phyloP scores from a whole-genome alignment of 2,888 invertebrate species.

The Drosophila fungiperda region DNA sequence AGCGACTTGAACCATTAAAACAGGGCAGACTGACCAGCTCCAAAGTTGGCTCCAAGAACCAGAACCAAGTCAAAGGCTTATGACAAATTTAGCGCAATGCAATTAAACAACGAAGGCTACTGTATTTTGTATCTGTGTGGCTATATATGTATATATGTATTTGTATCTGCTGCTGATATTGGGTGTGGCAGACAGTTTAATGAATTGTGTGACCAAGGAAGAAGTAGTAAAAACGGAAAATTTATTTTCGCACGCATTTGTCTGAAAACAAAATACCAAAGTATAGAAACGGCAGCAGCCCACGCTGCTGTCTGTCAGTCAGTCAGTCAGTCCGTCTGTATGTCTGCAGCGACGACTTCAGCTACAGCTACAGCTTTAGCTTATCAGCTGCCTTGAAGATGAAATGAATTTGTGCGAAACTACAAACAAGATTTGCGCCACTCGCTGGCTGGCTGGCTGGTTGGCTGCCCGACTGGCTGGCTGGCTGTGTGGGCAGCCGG shows the following conservation, averaged over 20 bases:
- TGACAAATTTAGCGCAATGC: conserved; percentile 76
- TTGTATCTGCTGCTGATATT: conserved; percentile 25
- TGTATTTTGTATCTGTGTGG: conserved; percentile 27
- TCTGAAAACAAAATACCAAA: conserved; percentile 41
- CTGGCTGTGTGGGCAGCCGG: conserved; percentile 68
- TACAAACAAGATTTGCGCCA: conserved; percentile 72
- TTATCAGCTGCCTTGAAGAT: conserved; percentile 70
- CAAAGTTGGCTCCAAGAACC: conserved; percentile 4
- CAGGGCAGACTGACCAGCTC: neutral
- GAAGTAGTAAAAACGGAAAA: conserved; percentile 38
- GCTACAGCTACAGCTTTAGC: conserved; percentile 29
- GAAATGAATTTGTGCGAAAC: conserved; percentile 79
- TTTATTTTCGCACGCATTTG: conserved; percentile 74
- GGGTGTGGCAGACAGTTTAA: conserved; percentile 55
- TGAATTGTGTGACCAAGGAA: conserved; percentile 43
- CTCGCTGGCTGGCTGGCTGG: conserved; percentile 6
- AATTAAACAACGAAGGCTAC: conserved; percentile 63
- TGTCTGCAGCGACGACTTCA: conserved; percentile 29
- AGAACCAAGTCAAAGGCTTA: conserved; percentile 73
- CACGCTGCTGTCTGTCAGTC: conserved; percentile 42
- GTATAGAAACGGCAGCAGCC: conserved; percentile 30
- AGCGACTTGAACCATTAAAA: neutral
- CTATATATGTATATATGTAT: conserved; percentile 12
- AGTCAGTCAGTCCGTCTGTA: conserved; percentile 6
- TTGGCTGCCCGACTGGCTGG: conserved; percentile 13